These are phyloP conservation scores for Scartelaos histophorus DNA, from an alignment of 2,113 vertebrate genomes.

Conservation along the genomic window DNA sequence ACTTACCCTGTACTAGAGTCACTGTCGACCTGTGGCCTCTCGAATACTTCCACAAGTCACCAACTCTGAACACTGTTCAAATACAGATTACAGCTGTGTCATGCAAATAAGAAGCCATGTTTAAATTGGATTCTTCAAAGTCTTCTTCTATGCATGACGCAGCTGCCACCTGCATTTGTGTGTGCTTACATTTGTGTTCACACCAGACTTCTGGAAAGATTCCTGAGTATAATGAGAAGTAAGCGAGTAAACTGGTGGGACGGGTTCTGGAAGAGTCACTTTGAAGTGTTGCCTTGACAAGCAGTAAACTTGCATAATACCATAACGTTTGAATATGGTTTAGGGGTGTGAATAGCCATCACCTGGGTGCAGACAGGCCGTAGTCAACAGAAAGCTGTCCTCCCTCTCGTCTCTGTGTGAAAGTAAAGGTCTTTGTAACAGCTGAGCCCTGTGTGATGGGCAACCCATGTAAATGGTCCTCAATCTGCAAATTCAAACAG, in stretches of 20 bases:
- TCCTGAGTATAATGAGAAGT: not conserved
- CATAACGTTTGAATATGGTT: not conserved
- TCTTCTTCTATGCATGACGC: slow-evolving; percentile 6
- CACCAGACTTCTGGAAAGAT: not conserved
- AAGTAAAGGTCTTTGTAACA: slow-evolving; percentile 60
- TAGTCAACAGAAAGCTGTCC: slow-evolving; percentile 52
- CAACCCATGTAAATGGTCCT: slow-evolving; percentile 84
- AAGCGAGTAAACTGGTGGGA: not conserved
- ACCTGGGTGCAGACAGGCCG: not conserved
- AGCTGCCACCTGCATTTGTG: slow-evolving; percentile 4
- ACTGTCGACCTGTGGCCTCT: not conserved
- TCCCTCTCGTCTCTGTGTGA: slow-evolving; percentile 68
- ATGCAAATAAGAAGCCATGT: slow-evolving; percentile 3
- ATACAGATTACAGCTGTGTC: not conserved
- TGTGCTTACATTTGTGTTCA: not conserved
- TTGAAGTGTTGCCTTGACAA: not conserved
- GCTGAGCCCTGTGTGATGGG: slow-evolving; percentile 72
- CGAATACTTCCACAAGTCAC: not conserved
- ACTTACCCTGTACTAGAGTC: not conserved
- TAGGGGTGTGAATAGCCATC: slow-evolving; percentile 4
- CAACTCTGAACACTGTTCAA: not conserved
- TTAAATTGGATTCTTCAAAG: not conserved
- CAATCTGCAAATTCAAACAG: slow-evolving; percentile 54
- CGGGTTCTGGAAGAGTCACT: not conserved
- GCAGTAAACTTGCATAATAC: not conserved